A percentile compares a stretch with the other conserved stretches of the same genome.
phyloP scores from a whole-genome alignment of 2,113 vertebrate genomes.

The Sinocyclocheilus rhinocerous region DNA sequence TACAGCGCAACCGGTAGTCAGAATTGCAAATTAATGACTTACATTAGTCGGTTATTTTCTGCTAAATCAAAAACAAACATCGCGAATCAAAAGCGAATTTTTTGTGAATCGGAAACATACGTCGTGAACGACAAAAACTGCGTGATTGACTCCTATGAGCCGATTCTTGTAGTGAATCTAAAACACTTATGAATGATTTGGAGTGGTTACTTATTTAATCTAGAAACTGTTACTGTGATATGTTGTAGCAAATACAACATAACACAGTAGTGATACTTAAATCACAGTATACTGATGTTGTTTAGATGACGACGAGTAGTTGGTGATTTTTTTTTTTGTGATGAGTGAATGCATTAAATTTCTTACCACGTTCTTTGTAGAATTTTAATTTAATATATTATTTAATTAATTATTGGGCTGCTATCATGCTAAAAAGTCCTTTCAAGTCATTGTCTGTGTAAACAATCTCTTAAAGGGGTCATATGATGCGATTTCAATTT shows the following conservation, averaged over 20 bases:
- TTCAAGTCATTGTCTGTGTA: neutral
- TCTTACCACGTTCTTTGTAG: too few relatives aligned
- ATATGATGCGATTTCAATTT: too few relatives aligned
- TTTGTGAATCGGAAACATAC: too few relatives aligned
- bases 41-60: neutral
- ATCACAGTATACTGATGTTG: too few relatives aligned
- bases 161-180: neutral
- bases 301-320: too few relatives aligned
- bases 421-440: too few relatives aligned
- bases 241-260: too few relatives aligned
- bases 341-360: too few relatives aligned
- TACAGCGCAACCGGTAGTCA: neutral
- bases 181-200: neutral
- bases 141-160: neutral
- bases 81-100: neutral
- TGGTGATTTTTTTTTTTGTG: too few relatives aligned
- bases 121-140: neutral
- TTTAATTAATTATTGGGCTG: neutral
- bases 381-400: neutral
- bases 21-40: neutral
- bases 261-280: too few relatives aligned
- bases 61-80: neutral
- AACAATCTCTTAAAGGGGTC: neutral
- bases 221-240: too few relatives aligned
- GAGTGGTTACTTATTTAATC: neutral